Conservation (phyloP, 2,888 invertebrate genomes). For the Metalampra italica region DNA sequence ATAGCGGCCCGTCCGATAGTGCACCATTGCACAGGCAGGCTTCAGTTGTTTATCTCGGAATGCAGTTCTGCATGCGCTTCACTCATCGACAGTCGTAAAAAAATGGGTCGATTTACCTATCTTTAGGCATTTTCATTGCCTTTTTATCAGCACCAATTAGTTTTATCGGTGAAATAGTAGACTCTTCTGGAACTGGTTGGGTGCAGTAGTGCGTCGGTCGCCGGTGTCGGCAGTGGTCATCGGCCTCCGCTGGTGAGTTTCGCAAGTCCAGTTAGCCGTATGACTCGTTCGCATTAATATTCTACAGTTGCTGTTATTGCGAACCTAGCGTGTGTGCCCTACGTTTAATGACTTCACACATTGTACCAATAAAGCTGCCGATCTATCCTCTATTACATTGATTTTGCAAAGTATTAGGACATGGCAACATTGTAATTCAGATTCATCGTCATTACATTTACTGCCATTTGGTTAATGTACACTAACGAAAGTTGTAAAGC, state of each 20-base stretch:
- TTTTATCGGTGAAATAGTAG: constrained; percentile 20
- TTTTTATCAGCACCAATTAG: constrained; percentile 24
- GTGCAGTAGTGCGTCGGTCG: constrained; percentile 35
- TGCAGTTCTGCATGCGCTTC: constrained; percentile 55
- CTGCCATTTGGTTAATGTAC: no score
- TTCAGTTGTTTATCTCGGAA: constrained; percentile 51
- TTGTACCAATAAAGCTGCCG: not conserved
- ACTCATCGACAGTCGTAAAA: constrained; percentile 48
- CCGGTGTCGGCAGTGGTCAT: constrained; percentile 63
- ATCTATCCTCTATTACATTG: not conserved
- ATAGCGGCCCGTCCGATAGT: constrained; percentile 55
- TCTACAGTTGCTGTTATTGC: constrained; percentile 64
- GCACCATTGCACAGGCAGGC: constrained; percentile 54
- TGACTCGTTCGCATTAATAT: constrained; percentile 72
- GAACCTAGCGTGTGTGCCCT: constrained; percentile 53
- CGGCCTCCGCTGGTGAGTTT: constrained; percentile 71
- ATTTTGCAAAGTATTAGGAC: not conserved
- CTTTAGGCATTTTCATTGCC: constrained; percentile 20
- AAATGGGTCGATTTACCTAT: constrained; percentile 27
- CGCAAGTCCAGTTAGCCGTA: constrained; percentile 74
- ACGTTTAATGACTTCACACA: constrained; percentile 12
- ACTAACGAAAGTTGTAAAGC: no score
- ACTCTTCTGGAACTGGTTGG: constrained; percentile 34
- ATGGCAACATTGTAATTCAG: not conserved
- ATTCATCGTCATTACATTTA: no score